These are phyloP conservation scores for Coregonus clupeaformis DNA, from an alignment of 2,113 vertebrate species.

Conservation along the genomic window DNA sequence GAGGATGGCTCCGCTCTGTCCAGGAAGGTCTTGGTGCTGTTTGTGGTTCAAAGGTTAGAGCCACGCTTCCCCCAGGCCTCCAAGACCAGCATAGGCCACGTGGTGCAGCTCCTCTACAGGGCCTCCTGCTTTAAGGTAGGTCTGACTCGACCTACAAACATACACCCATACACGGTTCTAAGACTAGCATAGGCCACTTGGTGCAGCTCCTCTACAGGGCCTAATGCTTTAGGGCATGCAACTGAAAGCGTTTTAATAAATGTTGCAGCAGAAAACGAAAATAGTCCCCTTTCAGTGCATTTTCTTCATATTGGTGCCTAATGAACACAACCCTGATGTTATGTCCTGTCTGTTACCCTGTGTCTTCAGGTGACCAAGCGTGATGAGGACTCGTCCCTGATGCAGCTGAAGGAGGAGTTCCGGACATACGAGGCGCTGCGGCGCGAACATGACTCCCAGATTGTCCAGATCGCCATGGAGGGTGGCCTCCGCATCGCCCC, in stretches of 20 bases:
- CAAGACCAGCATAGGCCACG: slow-evolving; percentile 98
- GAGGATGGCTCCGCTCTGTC: slow-evolving; percentile 96
- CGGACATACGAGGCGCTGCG: slow-evolving; percentile 94
- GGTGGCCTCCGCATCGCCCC: slow-evolving; percentile 95
- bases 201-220: slow-evolving; percentile 98
- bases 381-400: slow-evolving; percentile 96
- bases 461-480: slow-evolving; percentile 98
- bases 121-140: slow-evolving; percentile 97
- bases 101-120: slow-evolving; percentile 97
- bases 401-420: slow-evolving; percentile 98
- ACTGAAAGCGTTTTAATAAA: too few relatives aligned
- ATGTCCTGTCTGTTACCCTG: too few relatives aligned
- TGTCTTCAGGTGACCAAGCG: slow-evolving; percentile 88
- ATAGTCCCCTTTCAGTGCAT: too few relatives aligned
- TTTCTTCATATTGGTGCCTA: too few relatives aligned
- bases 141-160: neutral
- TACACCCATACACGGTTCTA: neutral
- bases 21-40: slow-evolving; percentile 95
- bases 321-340: too few relatives aligned
- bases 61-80: slow-evolving; percentile 97
- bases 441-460: slow-evolving; percentile 95
- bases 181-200: too few relatives aligned
- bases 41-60: slow-evolving; percentile 97
- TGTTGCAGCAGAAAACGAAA: too few relatives aligned
- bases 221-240: slow-evolving; percentile 89